Conservation (phyloP, 2,888 invertebrate genomes). For the Eledona agricola region DNA sequence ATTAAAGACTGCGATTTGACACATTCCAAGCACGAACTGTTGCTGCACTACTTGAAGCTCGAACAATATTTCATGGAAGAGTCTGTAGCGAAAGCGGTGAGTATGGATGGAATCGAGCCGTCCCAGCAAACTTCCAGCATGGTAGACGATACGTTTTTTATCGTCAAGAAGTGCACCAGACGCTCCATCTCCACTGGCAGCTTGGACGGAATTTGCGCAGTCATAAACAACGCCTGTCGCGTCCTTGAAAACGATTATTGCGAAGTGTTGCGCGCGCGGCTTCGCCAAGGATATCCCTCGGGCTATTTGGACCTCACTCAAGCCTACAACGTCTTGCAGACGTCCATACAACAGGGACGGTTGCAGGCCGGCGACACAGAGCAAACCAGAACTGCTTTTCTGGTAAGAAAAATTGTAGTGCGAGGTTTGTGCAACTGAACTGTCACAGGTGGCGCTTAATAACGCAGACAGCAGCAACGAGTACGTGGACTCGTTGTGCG, state of each 20-base stretch:
- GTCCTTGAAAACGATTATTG: slow-evolving; percentile 87
- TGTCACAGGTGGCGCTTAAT: slow-evolving; percentile 79
- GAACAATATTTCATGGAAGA: slow-evolving; percentile 97
- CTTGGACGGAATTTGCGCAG: slow-evolving; percentile 95
- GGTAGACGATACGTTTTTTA: slow-evolving; percentile 98
- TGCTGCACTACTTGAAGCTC: slow-evolving; percentile 88
- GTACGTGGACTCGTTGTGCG: slow-evolving; percentile 86
- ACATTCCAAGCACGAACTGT: slow-evolving; percentile 80
- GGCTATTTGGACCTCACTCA: slow-evolving; percentile 81
- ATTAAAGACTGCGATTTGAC: slow-evolving; percentile 78
- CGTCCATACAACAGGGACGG: slow-evolving; percentile 81
- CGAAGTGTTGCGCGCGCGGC: slow-evolving; percentile 74
- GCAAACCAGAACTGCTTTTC: slow-evolving; percentile 77
- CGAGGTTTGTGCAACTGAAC: not conserved
- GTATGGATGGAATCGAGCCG: slow-evolving; percentile 77
- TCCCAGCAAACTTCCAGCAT: slow-evolving; percentile 86
- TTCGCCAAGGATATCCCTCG: slow-evolving; percentile 82
- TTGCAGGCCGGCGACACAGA: slow-evolving; percentile 82
- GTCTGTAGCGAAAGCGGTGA: slow-evolving; percentile 90
- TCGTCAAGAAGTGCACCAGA: slow-evolving; percentile 91
- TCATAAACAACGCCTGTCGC: slow-evolving; percentile 91
- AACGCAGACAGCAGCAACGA: slow-evolving; percentile 93
- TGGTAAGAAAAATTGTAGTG: no score
- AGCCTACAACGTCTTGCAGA: slow-evolving; percentile 84
- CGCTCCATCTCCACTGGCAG: slow-evolving; percentile 91